These are phyloP conservation scores for Tauraco erythrolophus DNA, from an alignment of 2,113 vertebrate genomes.

Conservation along the genomic window DNA sequence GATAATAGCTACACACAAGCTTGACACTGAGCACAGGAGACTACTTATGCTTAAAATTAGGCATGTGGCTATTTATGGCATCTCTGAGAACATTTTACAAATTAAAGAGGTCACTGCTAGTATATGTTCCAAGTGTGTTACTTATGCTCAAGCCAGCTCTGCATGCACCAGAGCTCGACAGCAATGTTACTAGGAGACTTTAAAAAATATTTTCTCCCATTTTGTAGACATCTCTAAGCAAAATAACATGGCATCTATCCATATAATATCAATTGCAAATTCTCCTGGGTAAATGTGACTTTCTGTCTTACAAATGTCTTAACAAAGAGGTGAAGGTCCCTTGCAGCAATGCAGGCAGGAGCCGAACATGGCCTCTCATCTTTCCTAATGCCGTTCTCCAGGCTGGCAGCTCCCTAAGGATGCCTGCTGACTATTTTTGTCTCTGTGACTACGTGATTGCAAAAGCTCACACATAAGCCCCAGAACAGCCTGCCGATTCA, in stretches of 20 bases:
- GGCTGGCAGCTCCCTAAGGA: not conserved
- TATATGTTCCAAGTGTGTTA: not conserved
- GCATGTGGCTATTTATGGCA: constrained; percentile 20
- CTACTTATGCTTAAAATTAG: constrained; percentile 42
- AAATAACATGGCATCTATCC: not conserved
- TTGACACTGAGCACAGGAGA: not conserved
- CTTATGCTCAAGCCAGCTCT: not conserved
- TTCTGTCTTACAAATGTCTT: not conserved
- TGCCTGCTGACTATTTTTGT: not conserved
- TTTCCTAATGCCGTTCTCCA: not conserved
- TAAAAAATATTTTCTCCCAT: not conserved
- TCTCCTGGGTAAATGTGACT: not conserved
- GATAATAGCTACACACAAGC: not conserved
- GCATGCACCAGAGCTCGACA: not conserved
- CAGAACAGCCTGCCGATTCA: not conserved
- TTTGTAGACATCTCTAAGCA: not conserved
- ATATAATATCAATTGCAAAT: not conserved
- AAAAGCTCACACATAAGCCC: not conserved
- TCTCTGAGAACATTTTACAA: constrained; percentile 5
- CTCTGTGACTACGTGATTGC: not conserved
- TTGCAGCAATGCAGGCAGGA: not conserved
- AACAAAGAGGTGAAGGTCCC: not conserved
- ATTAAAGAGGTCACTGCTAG: constrained; percentile 16
- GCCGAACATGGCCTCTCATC: not conserved
- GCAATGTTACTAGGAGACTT: not conserved